phyloP scores from a whole-genome alignment of 2,888 invertebrate genomes.

The Morinoia aosen region DNA sequence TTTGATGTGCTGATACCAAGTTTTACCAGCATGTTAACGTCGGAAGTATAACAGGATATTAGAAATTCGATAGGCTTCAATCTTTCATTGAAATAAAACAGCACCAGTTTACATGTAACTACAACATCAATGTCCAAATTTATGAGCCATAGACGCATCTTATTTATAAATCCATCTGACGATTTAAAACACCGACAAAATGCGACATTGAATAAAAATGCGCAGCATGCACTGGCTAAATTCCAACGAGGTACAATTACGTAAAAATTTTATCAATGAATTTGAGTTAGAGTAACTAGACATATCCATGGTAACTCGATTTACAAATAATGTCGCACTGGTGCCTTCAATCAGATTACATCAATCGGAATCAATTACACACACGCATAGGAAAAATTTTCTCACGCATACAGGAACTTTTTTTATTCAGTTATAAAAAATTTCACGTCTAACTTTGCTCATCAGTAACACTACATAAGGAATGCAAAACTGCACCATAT shows the following conservation, averaged over 20 bases:
- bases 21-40: background rate
- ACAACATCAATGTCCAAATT: conserved; percentile 12
- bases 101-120: conserved; percentile 4
- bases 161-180: background rate
- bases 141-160: background rate
- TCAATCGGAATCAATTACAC: background rate
- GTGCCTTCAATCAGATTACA: background rate
- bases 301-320: background rate
- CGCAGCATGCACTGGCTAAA: background rate
- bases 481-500: background rate
- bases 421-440: background rate
- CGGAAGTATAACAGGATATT: background rate
- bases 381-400: background rate
- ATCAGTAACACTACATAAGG: background rate
- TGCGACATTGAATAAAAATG: conserved; percentile 9
- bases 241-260: background rate
- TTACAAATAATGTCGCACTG: background rate
- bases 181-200: conserved; percentile 1
- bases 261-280: background rate
- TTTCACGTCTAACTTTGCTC: background rate
- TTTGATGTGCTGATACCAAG: too few relatives aligned
- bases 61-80: background rate
- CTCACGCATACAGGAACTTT: too few relatives aligned
- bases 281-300: background rate
- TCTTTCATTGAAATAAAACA: conserved; percentile 9